These are phyloP conservation scores for Stenoptilia bipunctidactyla DNA, from an alignment of 2,888 invertebrate genomes.

Conservation along the genomic window DNA sequence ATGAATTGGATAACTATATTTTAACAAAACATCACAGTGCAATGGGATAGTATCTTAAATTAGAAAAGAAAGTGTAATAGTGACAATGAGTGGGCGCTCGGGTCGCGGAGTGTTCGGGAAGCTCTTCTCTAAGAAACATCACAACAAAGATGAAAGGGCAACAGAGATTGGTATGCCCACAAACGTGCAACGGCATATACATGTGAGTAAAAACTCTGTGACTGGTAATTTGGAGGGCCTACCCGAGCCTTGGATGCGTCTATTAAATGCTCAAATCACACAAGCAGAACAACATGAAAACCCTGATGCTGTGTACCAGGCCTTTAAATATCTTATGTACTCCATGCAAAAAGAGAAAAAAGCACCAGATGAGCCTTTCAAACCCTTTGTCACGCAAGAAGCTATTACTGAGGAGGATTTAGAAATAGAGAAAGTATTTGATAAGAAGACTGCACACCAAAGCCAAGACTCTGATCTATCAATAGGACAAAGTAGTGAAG, in stretches of 20 bases:
- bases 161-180: slow-evolving; percentile 86
- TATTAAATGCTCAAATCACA: slow-evolving; percentile 86
- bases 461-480: slow-evolving; percentile 72
- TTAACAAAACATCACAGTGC: not conserved
- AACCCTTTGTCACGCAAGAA: slow-evolving; percentile 85
- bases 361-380: slow-evolving; percentile 78
- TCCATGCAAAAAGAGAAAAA: slow-evolving; percentile 88
- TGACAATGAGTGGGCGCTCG: slow-evolving; percentile 62
- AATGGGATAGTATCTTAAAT: not conserved
- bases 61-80: slow-evolving; percentile 7
- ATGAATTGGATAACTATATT: not conserved
- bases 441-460: slow-evolving; percentile 79
- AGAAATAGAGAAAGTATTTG: slow-evolving; percentile 82
- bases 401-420: slow-evolving; percentile 86
- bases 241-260: slow-evolving; percentile 84
- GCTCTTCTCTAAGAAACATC: slow-evolving; percentile 57
- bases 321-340: slow-evolving; percentile 91
- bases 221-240: slow-evolving; percentile 90
- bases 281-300: slow-evolving; percentile 90
- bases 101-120: slow-evolving; percentile 62
- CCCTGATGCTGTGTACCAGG: slow-evolving; percentile 91
- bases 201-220: slow-evolving; percentile 85
- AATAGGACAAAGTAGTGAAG: slow-evolving; percentile 66
- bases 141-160: slow-evolving; percentile 61
- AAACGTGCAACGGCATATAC: slow-evolving; percentile 87